Evolutionary conservation across 2,888 invertebrate genomes (phyloP).

Genomic region (Spodoptera littoralis): DNA sequence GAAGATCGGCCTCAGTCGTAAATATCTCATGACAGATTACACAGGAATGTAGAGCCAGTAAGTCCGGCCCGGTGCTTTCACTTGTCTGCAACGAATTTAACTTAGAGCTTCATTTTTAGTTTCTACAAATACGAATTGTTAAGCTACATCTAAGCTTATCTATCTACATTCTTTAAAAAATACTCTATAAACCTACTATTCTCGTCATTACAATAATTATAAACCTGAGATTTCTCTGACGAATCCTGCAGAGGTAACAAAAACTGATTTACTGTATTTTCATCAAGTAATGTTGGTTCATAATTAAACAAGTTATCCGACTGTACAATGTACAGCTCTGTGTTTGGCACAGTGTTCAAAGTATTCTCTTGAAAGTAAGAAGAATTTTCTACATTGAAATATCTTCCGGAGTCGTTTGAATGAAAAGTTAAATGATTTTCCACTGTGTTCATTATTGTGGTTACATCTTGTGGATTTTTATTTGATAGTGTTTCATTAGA

Average conservation of each 20-base stretch:
- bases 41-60: constrained; percentile 81
- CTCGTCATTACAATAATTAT: constrained; percentile 4
- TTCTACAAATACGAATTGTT: neutral
- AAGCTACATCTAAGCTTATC: no score
- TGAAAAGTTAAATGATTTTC: constrained; percentile 73
- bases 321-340: constrained; percentile 71
- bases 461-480: constrained; percentile 41
- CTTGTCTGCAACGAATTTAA: constrained; percentile 26
- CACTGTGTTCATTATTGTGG: constrained; percentile 60
- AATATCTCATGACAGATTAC: constrained; percentile 84
- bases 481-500: constrained; percentile 39
- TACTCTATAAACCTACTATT: constrained; percentile 5
- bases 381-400: constrained; percentile 70
- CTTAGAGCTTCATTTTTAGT: neutral
- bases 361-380: constrained; percentile 56
- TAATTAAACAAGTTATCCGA: constrained; percentile 76
- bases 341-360: constrained; percentile 56
- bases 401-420: constrained; percentile 74
- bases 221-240: constrained; percentile 65
- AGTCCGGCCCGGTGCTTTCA: constrained; percentile 71
- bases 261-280: constrained; percentile 83
- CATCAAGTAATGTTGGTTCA: constrained; percentile 80
- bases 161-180: neutral
- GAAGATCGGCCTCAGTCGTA: constrained; percentile 79
- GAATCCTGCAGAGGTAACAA: constrained; percentile 75